A percentile compares a stretch with the other conserved stretches of the same genome.
phyloP scores from a whole-genome alignment of 2,797 vertebrate genomes.

The Rhinoraja longicauda region DNA sequence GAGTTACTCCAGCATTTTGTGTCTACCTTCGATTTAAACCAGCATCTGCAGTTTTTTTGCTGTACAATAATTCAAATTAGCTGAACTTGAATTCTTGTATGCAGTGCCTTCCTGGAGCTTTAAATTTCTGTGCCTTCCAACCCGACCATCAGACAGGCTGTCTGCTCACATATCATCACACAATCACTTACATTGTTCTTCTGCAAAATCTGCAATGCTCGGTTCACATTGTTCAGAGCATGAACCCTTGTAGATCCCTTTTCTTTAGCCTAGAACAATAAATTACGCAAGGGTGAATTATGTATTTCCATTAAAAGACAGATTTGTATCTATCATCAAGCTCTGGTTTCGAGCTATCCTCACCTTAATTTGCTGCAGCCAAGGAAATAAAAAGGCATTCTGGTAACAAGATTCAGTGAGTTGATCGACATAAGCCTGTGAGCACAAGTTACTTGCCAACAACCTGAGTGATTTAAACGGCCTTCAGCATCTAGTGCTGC shows the following conservation, averaged over 20 bases:
- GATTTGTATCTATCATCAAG: neutral
- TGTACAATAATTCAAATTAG: neutral
- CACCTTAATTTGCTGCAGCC: neutral
- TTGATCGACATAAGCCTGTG: constrained; percentile 15
- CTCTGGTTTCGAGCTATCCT: neutral
- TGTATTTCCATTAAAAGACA: neutral
- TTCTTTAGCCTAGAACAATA: constrained; percentile 80
- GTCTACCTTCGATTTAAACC: no score
- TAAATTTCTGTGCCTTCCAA: neutral
- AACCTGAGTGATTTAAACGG: constrained; percentile 20
- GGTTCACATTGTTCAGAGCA: constrained; percentile 96
- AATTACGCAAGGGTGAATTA: constrained; percentile 28
- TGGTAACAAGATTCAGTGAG: neutral
- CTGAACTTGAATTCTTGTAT: constrained; percentile 28
- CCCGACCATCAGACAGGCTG: neutral
- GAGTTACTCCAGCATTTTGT: no score
- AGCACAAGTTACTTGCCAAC: constrained; percentile 8
- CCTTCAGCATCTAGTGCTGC: neutral
- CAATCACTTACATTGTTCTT: constrained; percentile 87
- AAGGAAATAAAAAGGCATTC: constrained; percentile 10
- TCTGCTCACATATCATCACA: neutral
- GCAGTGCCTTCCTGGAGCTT: neutral
- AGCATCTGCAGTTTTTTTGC: no score
- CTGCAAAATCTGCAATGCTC: constrained; percentile 84
- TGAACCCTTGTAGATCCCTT: constrained; percentile 91